Conservation (phyloP, 2,797 vertebrate species). For the Amblyraja radiata region DNA sequence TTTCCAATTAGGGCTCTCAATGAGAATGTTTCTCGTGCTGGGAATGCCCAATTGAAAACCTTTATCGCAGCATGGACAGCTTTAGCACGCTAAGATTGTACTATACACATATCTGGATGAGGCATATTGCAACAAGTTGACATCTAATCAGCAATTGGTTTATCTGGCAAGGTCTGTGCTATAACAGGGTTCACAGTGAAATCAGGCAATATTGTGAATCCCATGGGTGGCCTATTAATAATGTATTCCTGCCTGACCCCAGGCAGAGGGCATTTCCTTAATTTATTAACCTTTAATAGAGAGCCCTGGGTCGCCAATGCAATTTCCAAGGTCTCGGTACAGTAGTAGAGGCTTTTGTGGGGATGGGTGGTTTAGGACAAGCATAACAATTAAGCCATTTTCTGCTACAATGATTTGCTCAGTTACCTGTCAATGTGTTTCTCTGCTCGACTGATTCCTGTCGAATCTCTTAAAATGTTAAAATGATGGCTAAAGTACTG, state of each 20-base stretch:
- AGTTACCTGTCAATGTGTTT: slow-evolving; percentile 53
- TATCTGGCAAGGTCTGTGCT: not conserved
- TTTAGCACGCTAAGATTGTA: not conserved
- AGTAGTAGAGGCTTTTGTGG: slow-evolving; percentile 48
- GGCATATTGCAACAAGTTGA: not conserved
- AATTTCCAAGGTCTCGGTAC: slow-evolving; percentile 55
- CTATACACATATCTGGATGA: not conserved
- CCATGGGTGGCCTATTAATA: slow-evolving; percentile 59
- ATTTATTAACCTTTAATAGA: slow-evolving; percentile 61
- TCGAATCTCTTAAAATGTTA: slow-evolving; percentile 45
- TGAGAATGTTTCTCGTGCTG: not conserved
- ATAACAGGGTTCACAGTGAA: slow-evolving; percentile 16
- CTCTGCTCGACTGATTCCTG: slow-evolving; percentile 50
- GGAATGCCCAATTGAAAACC: not conserved
- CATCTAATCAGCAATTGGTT: not conserved
- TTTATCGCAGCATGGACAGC: not conserved
- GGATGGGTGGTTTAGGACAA: slow-evolving; percentile 49
- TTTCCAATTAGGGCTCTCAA: not conserved
- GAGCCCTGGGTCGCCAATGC: slow-evolving; percentile 54
- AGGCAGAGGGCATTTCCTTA: slow-evolving; percentile 48
- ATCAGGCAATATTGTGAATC: slow-evolving; percentile 61
- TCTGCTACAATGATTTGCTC: slow-evolving; percentile 48
- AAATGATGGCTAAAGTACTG: slow-evolving; percentile 16
- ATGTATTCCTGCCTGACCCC: slow-evolving; percentile 54
- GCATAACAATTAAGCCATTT: slow-evolving; percentile 54